phyloP scores from a whole-genome alignment of 2,113 vertebrate genomes.

The Orthonyx spaldingii region DNA sequence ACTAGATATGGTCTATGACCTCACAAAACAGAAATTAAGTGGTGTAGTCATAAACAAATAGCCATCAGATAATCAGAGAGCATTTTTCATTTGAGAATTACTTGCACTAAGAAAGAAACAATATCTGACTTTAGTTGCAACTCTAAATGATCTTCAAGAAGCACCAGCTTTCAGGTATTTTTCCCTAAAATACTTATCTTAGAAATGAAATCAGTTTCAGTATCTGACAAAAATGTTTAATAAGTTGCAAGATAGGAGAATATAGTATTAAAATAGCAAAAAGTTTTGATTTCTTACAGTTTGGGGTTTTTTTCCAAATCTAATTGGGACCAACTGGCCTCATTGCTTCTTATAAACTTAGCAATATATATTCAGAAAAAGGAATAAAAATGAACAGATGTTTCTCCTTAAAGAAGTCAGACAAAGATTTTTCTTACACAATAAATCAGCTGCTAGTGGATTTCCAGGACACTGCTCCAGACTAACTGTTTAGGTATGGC shows the following conservation, averaged over 20 bases:
- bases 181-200: conserved; percentile 29
- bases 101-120: neutral
- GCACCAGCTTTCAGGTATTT: neutral
- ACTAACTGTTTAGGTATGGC: conserved; percentile 65
- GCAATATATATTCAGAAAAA: conserved; percentile 79
- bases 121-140: neutral
- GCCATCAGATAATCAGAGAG: neutral
- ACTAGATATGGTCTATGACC: neutral
- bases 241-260: conserved; percentile 66
- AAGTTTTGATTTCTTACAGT: conserved; percentile 68
- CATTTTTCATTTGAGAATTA: neutral
- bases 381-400: conserved; percentile 78
- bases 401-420: conserved; percentile 79
- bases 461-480: conserved; percentile 72
- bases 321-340: conserved; percentile 82
- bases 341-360: conserved; percentile 80
- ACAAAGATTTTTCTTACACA: conserved; percentile 81
- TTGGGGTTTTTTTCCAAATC: conserved; percentile 56
- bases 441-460: conserved; percentile 78
- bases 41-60: neutral
- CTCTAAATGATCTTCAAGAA: conserved; percentile 12
- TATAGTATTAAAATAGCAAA: conserved; percentile 61
- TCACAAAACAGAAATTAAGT: neutral
- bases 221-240: conserved; percentile 60
- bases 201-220: conserved; percentile 54